phyloP scores from a whole-genome alignment of 1,140 invertebrate species.

The Apis mellifera region DNA sequence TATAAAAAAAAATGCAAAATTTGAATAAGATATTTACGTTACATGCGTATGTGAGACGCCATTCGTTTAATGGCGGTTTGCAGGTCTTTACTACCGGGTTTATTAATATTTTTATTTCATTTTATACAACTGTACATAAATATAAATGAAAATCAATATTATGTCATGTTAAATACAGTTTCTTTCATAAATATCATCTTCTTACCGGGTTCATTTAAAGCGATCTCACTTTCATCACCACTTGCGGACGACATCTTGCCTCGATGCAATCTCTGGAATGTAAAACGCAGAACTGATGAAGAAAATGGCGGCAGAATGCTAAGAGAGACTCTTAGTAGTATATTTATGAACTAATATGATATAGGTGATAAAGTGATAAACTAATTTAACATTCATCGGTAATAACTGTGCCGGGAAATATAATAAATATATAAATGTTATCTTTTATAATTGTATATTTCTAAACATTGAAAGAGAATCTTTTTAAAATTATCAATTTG shows the following conservation, averaged over 20 bases:
- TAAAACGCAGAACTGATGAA: slow-evolving; percentile 57
- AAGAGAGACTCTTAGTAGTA: neutral
- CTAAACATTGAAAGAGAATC: neutral
- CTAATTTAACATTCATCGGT: neutral
- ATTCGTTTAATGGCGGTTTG: slow-evolving; percentile 69
- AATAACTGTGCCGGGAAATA: neutral
- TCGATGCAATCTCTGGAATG: slow-evolving; percentile 55
- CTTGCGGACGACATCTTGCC: slow-evolving; percentile 75
- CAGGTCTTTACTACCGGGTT: slow-evolving; percentile 42
- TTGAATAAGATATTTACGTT: slow-evolving; percentile 51
- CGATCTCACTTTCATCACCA: slow-evolving; percentile 74
- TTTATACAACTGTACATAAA: neutral
- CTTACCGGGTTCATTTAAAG: slow-evolving; percentile 71
- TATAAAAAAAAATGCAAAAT: slow-evolving; percentile 8
- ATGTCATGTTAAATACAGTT: neutral
- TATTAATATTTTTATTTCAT: neutral
- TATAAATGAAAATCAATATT: neutral
- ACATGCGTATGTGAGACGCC: slow-evolving; percentile 58
- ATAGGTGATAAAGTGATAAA: neutral
- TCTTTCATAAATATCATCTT: slow-evolving; percentile 16
- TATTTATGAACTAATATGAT: neutral
- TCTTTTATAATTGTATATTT: neutral
- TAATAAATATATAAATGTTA: neutral
- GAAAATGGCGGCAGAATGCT: slow-evolving; percentile 55
- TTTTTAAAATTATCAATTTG: neutral